Conservation (phyloP, 2,797 vertebrate genomes). For the Sphenopsis melanotis region DNA sequence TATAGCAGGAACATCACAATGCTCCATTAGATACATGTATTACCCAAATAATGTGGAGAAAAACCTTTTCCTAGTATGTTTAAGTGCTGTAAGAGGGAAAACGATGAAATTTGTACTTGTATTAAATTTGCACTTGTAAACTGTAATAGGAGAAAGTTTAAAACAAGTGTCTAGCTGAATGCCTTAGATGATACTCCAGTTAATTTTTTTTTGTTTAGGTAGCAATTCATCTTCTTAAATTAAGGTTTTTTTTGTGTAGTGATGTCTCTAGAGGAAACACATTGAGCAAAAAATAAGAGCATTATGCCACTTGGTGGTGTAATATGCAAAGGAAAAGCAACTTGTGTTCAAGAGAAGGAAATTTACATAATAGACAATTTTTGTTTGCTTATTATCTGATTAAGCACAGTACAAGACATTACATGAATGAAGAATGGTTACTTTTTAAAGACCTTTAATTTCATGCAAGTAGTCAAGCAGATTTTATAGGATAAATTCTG, state of each 20-base stretch:
- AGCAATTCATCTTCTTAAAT: background rate
- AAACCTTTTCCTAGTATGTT: background rate
- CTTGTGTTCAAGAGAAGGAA: background rate
- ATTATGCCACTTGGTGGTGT: conserved; percentile 68
- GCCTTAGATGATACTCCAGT: background rate
- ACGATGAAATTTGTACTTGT: background rate
- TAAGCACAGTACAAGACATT: background rate
- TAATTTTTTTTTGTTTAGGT: background rate
- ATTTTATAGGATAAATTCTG: background rate
- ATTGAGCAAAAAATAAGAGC: background rate
- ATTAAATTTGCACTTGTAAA: background rate
- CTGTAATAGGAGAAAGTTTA: background rate
- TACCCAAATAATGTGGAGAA: background rate
- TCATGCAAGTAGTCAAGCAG: background rate
- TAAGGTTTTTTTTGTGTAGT: background rate
- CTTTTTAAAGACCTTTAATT: background rate
- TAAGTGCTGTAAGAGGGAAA: background rate
- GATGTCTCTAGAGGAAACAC: background rate
- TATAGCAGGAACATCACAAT: background rate
- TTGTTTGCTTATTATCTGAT: conserved; percentile 4
- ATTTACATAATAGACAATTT: background rate
- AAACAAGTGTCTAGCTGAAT: background rate
- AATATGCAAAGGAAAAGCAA: conserved; percentile 59
- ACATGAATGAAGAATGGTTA: background rate
- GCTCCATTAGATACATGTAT: background rate